phyloP scores from a whole-genome alignment of 2,888 invertebrate genomes.

The Ecdyonurus torrentis region DNA sequence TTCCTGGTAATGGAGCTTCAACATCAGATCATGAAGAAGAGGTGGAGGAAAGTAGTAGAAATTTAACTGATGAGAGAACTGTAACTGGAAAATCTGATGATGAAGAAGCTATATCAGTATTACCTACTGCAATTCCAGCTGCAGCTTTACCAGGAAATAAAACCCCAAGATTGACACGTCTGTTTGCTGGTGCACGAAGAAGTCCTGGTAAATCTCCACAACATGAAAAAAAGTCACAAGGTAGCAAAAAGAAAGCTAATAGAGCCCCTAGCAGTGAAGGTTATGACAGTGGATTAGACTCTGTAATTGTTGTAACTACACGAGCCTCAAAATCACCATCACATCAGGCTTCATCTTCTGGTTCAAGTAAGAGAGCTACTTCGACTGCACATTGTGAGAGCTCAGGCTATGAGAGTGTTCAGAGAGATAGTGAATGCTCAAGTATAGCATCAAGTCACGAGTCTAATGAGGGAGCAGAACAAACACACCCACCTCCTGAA shows the following conservation, averaged over 20 bases:
- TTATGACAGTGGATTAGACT: constrained; percentile 71
- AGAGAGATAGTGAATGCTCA: constrained; percentile 75
- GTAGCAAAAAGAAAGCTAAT: constrained; percentile 6
- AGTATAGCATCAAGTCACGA: constrained; percentile 53
- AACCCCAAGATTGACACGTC: constrained; percentile 11
- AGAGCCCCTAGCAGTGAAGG: constrained; percentile 34
- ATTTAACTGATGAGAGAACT: constrained; percentile 15
- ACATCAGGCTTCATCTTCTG: constrained; percentile 22
- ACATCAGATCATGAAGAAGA: constrained; percentile 37
- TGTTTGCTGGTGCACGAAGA: constrained; percentile 12
- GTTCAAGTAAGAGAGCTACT: constrained; percentile 31
- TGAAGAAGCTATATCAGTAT: constrained; percentile 33
- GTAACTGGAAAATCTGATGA: constrained; percentile 27
- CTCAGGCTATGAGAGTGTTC: constrained; percentile 76
- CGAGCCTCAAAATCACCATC: constrained; percentile 67
- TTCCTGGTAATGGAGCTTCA: constrained; percentile 45
- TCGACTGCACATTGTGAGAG: constrained; percentile 63
- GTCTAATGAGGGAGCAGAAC: constrained; percentile 18
- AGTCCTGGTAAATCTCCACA: constrained; percentile 6
- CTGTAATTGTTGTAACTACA: constrained; percentile 37
- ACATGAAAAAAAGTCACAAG: constrained; percentile 6
- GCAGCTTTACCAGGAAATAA: constrained; percentile 19
- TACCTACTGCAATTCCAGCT: constrained; percentile 30
- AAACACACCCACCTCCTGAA: no score
- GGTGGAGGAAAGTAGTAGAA: constrained; percentile 23